Evolutionary conservation across 2,113 vertebrate species (phyloP).

Genomic region (Apaloderma vittatum): DNA sequence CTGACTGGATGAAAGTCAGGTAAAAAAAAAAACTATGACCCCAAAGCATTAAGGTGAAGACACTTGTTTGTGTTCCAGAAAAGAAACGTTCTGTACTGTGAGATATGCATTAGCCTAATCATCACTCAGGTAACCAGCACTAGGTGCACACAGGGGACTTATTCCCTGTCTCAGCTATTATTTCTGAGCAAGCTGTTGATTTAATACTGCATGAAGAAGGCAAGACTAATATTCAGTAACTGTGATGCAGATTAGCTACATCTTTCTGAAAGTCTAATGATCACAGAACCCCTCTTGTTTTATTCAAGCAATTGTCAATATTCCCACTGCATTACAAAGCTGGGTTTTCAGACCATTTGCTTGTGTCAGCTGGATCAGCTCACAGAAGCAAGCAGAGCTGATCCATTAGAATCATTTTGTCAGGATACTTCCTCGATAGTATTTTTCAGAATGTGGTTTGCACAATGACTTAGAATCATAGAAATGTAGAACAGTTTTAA

Average conservation of each 20-base stretch:
- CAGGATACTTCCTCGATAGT: not conserved
- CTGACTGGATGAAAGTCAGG: not conserved
- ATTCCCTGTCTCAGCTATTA: not conserved
- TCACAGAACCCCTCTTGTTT: not conserved
- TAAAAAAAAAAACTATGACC: not conserved
- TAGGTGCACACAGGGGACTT: not conserved
- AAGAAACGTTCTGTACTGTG: not conserved
- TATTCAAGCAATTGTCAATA: not conserved
- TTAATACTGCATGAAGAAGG: not conserved
- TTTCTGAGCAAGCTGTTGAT: constrained; percentile 17
- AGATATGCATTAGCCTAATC: not conserved
- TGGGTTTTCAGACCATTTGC: not conserved
- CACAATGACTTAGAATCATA: not conserved
- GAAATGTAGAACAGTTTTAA: too few species aligned
- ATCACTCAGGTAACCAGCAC: not conserved
- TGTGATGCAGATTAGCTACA: not conserved
- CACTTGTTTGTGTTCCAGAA: not conserved
- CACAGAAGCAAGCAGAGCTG: not conserved
- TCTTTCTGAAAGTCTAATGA: constrained; percentile 16
- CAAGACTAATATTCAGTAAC: constrained; percentile 11
- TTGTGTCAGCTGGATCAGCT: not conserved
- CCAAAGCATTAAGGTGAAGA: not conserved
- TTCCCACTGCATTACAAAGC: not conserved
- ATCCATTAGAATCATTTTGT: not conserved
- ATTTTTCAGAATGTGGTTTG: not conserved